Percentiles rank a stretch among this genome's conserved stretches.
Evolutionary conservation across 2,113 vertebrate genomes (phyloP).

Genomic region (Petaurus breviceps): DNA sequence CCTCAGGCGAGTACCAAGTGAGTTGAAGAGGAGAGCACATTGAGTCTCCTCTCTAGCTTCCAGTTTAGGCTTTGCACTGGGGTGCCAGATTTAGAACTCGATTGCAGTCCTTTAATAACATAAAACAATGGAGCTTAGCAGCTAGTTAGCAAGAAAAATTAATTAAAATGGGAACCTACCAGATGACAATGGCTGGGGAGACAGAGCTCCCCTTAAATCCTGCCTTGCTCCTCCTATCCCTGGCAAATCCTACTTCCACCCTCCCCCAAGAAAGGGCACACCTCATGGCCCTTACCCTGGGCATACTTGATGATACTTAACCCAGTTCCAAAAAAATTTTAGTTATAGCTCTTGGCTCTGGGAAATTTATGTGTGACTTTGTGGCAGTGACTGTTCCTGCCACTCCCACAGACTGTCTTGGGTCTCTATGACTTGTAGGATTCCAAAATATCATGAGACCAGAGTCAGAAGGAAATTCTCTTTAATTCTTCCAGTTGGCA

Average conservation of each 20-base stretch:
- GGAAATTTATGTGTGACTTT: neutral
- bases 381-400: neutral
- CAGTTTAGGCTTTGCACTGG: neutral
- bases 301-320: neutral
- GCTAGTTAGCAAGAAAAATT: neutral
- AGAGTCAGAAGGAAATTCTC: neutral
- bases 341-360: neutral
- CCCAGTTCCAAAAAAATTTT: neutral
- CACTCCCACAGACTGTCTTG: neutral
- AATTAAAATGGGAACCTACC: neutral
- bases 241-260: neutral
- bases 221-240: neutral
- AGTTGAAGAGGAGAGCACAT: neutral
- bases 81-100: neutral
- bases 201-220: neutral
- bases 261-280: neutral
- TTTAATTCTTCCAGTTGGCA: conserved; percentile 25
- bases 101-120: neutral
- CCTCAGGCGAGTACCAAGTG: neutral
- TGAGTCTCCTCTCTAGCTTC: neutral
- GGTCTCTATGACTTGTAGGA: neutral
- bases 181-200: neutral
- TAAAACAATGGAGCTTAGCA: neutral
- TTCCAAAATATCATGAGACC: neutral
- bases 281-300: neutral